Percentiles rank a stretch among this genome's conserved stretches.
Evolutionary conservation across 2,888 invertebrate species (phyloP).

Genomic region (Oegoconia quadripuncta): DNA sequence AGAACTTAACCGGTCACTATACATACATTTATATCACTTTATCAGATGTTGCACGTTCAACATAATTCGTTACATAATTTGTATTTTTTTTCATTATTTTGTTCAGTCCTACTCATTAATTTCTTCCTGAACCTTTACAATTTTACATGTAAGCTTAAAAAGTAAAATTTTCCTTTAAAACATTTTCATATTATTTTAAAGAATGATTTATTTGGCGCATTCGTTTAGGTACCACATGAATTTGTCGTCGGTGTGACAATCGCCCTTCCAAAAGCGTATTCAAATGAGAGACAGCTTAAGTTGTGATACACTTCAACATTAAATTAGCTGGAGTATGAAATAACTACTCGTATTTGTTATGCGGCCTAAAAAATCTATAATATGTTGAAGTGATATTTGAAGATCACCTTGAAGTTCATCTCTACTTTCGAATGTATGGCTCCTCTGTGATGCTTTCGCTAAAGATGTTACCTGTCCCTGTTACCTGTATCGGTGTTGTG

Average conservation of each 20-base stretch:
- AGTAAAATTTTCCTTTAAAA: slow-evolving; percentile 46
- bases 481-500: slow-evolving; percentile 57
- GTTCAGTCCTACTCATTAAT: slow-evolving; percentile 41
- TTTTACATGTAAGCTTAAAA: slow-evolving; percentile 67
- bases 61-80: slow-evolving; percentile 36
- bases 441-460: slow-evolving; percentile 62
- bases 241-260: slow-evolving; percentile 66
- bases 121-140: slow-evolving; percentile 52
- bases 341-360: too few species aligned
- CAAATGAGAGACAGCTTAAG: slow-evolving; percentile 45
- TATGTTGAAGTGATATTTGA: slow-evolving; percentile 34
- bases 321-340: slow-evolving; percentile 11
- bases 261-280: slow-evolving; percentile 70
- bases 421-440: slow-evolving; percentile 41
- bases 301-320: slow-evolving; percentile 47
- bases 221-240: slow-evolving; percentile 26
- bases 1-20: slow-evolving; percentile 56
- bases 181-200: not conserved
- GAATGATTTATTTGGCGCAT: slow-evolving; percentile 13
- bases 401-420: slow-evolving; percentile 23
- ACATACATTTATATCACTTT: slow-evolving; percentile 45
- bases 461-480: slow-evolving; percentile 40
- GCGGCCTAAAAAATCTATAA: too few species aligned
- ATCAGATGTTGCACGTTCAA: slow-evolving; percentile 56
- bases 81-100: slow-evolving; percentile 42